These are phyloP conservation scores for Troilus luridus DNA, from an alignment of 2,888 invertebrate species.

Conservation along the genomic window DNA sequence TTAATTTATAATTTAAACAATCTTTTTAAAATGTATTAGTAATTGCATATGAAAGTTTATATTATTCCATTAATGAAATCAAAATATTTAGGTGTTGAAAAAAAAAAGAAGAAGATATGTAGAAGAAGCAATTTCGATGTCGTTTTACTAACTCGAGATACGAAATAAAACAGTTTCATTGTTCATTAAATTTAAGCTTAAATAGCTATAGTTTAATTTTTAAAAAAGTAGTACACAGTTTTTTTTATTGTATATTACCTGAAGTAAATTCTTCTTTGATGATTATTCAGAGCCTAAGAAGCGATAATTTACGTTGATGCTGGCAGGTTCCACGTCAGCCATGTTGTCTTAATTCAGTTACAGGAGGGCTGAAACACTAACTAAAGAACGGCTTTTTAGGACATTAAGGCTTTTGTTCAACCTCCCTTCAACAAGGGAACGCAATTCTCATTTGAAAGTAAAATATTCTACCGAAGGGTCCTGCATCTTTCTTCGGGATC, in stretches of 20 bases:
- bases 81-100: no score
- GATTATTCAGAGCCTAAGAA: background rate
- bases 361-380: background rate
- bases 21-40: no score
- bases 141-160: no score
- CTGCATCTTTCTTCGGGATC: background rate
- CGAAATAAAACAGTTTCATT: no score
- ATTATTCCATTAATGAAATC: no score
- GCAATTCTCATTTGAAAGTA: conserved; percentile 13
- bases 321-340: background rate
- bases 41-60: no score
- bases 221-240: background rate
- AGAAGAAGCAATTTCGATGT: no score
- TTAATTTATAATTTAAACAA: no score
- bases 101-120: no score
- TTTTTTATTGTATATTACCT: background rate
- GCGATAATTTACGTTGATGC: background rate
- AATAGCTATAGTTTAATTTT: no score
- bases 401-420: background rate
- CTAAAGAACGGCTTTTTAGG: background rate
- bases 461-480: background rate
- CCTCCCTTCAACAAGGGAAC: background rate
- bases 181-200: no score
- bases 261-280: background rate
- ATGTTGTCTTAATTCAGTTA: background rate